These are phyloP conservation scores for Acinonyx jubatus DNA, from an alignment of 2,113 vertebrate species.

Conservation along the genomic window DNA sequence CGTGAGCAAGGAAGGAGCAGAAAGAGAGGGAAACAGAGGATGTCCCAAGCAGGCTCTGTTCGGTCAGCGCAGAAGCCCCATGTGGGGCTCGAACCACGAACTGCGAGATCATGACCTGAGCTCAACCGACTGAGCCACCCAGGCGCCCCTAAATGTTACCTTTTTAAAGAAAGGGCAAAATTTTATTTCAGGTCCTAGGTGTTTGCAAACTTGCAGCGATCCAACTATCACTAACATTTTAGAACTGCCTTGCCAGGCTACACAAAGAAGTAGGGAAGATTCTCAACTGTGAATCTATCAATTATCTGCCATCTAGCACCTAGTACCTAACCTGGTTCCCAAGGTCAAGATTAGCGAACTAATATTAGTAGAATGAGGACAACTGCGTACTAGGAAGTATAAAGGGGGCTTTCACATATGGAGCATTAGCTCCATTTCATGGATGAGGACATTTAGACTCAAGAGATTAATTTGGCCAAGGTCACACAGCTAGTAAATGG, in stretches of 20 bases:
- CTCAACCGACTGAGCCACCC: too few species aligned
- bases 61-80: too few species aligned
- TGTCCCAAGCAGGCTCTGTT: too few species aligned
- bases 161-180: not conserved
- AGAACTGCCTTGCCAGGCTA: not conserved
- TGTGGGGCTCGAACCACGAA: too few species aligned
- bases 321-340: not conserved
- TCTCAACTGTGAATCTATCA: not conserved
- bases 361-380: slow-evolving; percentile 5
- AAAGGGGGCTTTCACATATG: not conserved
- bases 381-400: not conserved
- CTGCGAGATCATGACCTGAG: too few species aligned
- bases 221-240: not conserved
- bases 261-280: not conserved
- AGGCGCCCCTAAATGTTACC: not conserved
- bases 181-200: not conserved
- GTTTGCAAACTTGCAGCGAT: not conserved
- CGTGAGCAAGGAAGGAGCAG: too few species aligned
- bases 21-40: too few species aligned
- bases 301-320: not conserved
- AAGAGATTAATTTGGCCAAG: slow-evolving; percentile 9
- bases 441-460: not conserved
- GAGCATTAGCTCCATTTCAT: slow-evolving; percentile 18
- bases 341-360: slow-evolving; percentile 30
- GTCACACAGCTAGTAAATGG: not conserved